Evolutionary conservation across 1,140 invertebrate species (phyloP).

Genomic region (Drosophila nikananu): DNA sequence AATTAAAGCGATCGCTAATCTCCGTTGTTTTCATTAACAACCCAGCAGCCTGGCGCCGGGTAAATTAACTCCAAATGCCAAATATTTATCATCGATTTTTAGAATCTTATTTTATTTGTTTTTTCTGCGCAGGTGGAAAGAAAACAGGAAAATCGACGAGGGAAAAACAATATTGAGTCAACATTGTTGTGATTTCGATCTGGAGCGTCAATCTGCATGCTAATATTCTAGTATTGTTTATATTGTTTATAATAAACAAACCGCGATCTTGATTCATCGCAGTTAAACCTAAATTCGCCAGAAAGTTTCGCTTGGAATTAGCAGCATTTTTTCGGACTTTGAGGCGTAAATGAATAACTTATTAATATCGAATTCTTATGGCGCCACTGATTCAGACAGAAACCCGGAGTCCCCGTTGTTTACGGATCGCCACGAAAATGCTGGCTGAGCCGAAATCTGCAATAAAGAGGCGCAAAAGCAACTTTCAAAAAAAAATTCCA

Average conservation of each 20-base stretch:
- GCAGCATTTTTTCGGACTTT: slow-evolving; percentile 53
- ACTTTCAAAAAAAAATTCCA: slow-evolving; percentile 71
- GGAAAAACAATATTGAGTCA: slow-evolving; percentile 60
- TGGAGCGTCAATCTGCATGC: slow-evolving; percentile 67
- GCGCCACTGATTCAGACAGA: slow-evolving; percentile 58
- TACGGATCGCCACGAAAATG: slow-evolving; percentile 38
- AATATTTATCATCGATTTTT: slow-evolving; percentile 17
- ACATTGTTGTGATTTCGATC: slow-evolving; percentile 46
- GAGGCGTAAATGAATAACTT: slow-evolving; percentile 73
- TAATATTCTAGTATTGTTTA: slow-evolving; percentile 58
- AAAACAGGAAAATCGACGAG: slow-evolving; percentile 66
- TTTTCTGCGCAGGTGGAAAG: slow-evolving; percentile 32
- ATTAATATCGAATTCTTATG: slow-evolving; percentile 49
- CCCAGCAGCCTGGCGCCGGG: slow-evolving; percentile 66
- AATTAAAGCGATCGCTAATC: slow-evolving; percentile 66
- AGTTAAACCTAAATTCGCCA: slow-evolving; percentile 54
- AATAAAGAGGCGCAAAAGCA: slow-evolving; percentile 67
- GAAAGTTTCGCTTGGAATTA: slow-evolving; percentile 67
- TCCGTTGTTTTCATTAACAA: slow-evolving; percentile 68
- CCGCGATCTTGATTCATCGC: slow-evolving; percentile 71
- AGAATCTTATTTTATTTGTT: not conserved
- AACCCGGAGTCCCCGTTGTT: slow-evolving; percentile 57
- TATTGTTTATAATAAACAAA: slow-evolving; percentile 50
- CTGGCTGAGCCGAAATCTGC: slow-evolving; percentile 21
- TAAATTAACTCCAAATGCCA: slow-evolving; percentile 67